Evolutionary conservation across 2,888 invertebrate genomes (phyloP).

Genomic region (Yponomeuta evonymella): DNA sequence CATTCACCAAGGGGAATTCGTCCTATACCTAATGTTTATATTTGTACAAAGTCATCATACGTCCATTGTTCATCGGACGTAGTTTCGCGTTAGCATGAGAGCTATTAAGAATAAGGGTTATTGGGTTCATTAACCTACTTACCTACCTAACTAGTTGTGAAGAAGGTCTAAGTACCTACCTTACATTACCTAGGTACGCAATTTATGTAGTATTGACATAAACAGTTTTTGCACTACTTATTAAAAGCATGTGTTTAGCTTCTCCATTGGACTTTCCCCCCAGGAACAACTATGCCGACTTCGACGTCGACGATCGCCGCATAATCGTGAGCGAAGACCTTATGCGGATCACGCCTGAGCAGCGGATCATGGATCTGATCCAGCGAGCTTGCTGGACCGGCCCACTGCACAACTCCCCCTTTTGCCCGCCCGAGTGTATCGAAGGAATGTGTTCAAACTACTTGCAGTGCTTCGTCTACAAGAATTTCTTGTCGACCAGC

Average conservation of each 20-base stretch:
- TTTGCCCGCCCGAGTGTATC: conserved; percentile 43
- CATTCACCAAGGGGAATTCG: too few species aligned
- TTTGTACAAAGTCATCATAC: too few species aligned
- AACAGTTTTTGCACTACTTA: background rate
- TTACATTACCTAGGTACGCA: background rate
- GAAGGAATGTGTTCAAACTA: conserved; percentile 33
- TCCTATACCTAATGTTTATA: too few species aligned
- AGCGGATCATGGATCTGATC: conserved; percentile 48
- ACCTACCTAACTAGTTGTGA: background rate
- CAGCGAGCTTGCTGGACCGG: conserved; percentile 56
- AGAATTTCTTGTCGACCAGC: conserved; percentile 37
- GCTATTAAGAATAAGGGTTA: too few species aligned
- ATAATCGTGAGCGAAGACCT: conserved; percentile 42
- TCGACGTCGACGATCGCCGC: conserved; percentile 48
- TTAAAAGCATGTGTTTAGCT: too few species aligned
- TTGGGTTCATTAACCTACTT: background rate
- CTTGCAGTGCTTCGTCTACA: conserved; percentile 32
- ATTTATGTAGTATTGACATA: background rate
- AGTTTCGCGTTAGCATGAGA: too few species aligned
- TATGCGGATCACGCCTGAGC: conserved; percentile 36
- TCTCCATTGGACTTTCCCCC: background rate
- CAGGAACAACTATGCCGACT: conserved; percentile 46
- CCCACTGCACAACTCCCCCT: conserved; percentile 49
- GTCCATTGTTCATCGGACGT: too few species aligned
- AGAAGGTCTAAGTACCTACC: background rate